A percentile compares a stretch with the other conserved stretches of the same genome.
phyloP scores from a whole-genome alignment of 2,113 vertebrate species.

The Synodontis membranacea region DNA sequence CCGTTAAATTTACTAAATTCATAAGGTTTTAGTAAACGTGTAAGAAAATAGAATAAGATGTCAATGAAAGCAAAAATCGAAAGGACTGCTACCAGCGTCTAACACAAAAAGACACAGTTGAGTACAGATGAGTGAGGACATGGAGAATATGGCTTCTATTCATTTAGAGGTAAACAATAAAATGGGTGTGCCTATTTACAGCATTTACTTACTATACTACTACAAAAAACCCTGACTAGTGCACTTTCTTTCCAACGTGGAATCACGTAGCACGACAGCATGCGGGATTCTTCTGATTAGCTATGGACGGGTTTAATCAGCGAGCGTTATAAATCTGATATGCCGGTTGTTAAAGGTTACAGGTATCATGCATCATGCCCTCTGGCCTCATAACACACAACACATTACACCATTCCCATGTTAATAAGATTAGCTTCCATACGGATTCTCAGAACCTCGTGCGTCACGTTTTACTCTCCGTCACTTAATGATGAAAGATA shows the following conservation, averaged over 20 bases:
- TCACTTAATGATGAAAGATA: background rate
- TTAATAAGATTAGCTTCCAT: constrained; percentile 1
- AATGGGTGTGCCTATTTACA: constrained; percentile 7
- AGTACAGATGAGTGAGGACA: constrained; percentile 39
- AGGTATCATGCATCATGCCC: constrained; percentile 60
- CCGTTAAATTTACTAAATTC: constrained; percentile 75
- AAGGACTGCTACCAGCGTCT: constrained; percentile 67
- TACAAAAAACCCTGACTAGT: background rate
- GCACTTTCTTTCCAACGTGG: background rate
- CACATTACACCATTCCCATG: constrained; percentile 54
- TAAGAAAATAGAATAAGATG: constrained; percentile 52
- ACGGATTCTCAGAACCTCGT: background rate
- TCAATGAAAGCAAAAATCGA: constrained; percentile 58
- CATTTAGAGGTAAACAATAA: constrained; percentile 25
- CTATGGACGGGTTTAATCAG: background rate
- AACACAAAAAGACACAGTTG: constrained; percentile 69
- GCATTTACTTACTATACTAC: background rate
- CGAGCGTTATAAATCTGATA: constrained; percentile 10
- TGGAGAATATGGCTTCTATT: constrained; percentile 16
- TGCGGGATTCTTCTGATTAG: constrained; percentile 30
- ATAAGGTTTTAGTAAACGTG: constrained; percentile 64
- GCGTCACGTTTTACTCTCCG: background rate
- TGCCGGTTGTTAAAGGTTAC: constrained; percentile 38
- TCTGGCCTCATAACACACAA: constrained; percentile 40
- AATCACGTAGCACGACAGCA: constrained; percentile 10